Conservation (phyloP, 2,113 vertebrate species). For the Carollia perspicillata region DNA sequence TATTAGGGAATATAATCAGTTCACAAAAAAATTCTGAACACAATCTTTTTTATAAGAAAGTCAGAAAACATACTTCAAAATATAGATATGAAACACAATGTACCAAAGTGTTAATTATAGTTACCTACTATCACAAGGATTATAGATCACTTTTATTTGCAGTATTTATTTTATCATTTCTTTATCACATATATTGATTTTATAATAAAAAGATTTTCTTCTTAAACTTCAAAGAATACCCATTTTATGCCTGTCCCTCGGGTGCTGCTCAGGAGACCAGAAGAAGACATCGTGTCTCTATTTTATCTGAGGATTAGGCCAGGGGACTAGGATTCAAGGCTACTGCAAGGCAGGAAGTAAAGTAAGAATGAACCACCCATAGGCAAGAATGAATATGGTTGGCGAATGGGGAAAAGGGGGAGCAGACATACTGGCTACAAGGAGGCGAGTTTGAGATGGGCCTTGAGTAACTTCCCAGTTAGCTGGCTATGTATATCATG, state of each 20-base stretch:
- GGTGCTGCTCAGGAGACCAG: background rate
- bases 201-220: background rate
- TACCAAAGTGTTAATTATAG: background rate
- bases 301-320: background rate
- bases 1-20: background rate
- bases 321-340: background rate
- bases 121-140: background rate
- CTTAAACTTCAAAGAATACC: background rate
- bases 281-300: background rate
- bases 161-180: background rate
- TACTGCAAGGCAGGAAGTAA: background rate
- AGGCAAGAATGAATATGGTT: background rate
- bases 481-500: background rate
- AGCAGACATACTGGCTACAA: background rate
- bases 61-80: background rate
- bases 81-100: background rate
- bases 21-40: background rate
- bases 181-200: background rate
- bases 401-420: background rate
- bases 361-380: background rate
- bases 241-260: background rate
- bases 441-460: background rate
- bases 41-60: background rate
- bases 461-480: background rate
- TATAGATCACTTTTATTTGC: background rate